Evolutionary conservation across 2,113 vertebrate species (phyloP), one percentile per base, ranked within the genome.

Genomic region (Hipposideros armiger): DNA sequence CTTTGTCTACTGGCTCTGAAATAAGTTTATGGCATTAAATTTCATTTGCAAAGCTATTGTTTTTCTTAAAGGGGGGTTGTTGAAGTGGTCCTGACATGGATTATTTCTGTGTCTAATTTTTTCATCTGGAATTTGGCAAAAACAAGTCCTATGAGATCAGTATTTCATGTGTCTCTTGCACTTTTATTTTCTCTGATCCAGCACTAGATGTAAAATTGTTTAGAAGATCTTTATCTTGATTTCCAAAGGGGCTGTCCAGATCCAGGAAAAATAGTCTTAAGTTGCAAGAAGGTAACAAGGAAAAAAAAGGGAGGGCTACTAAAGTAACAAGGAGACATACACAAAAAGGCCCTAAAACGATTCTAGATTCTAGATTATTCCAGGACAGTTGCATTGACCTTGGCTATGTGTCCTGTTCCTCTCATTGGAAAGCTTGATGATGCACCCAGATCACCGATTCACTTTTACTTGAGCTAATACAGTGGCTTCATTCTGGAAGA

Each of bases 141-240:
- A 28, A 3, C 36, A 70, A 54, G 16, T 93, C 82, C 22, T 70
- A 5, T 81, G 3, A 62, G 14, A 36, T 82, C 40, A 90, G 40
- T 15, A 7, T 91, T 92, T 64, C 4, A 11, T 3, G 1, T 40
- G 20, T 77, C 15, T 64, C 86, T 10, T 22, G 0, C 32, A 15
- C 85, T 96, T 94, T 95, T 62, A 92, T 24, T 95, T 91, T 47
- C 9, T 36, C 0, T 66, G 5, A 81, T 90, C 0, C 56, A 81
- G 19, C 28, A 66, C 36, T 83, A 45, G 3, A 19, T 90, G 0
- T 95, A 87, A 95, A 88, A 77, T 2, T 66, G 2, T 60, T 95
- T n/a, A 80, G 56, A 58, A 87, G 1, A 58, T 45, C 83, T 50
- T 97, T 1, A 40, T 52, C 4, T 94, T 3, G 67, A 83, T 81